Evolutionary conservation across 2,888 invertebrate species (phyloP).

Genomic region (Leptinotarsa haldemani): DNA sequence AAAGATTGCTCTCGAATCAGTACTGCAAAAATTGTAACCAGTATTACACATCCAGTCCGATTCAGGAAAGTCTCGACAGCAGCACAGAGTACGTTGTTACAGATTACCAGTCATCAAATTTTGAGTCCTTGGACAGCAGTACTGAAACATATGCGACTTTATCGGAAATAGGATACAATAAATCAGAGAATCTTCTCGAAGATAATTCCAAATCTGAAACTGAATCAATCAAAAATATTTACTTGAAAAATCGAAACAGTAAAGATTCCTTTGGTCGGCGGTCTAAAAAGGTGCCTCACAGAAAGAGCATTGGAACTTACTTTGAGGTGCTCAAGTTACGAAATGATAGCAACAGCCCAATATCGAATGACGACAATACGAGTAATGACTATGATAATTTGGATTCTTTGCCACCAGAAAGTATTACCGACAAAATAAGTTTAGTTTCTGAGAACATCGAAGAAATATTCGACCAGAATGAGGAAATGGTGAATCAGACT

Average conservation of each 20-base stretch:
- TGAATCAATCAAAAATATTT: slow-evolving; percentile 51
- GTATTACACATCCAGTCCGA: slow-evolving; percentile 57
- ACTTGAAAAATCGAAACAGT: slow-evolving; percentile 58
- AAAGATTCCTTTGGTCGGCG: slow-evolving; percentile 57
- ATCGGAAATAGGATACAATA: slow-evolving; percentile 59
- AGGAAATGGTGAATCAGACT: slow-evolving; percentile 64
- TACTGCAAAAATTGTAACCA: slow-evolving; percentile 65
- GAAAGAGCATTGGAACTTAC: slow-evolving; percentile 63
- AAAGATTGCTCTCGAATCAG: slow-evolving; percentile 70
- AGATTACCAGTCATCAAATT: slow-evolving; percentile 63
- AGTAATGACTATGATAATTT: slow-evolving; percentile 66
- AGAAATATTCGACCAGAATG: slow-evolving; percentile 65
- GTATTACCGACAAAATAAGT: slow-evolving; percentile 70
- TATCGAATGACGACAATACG: slow-evolving; percentile 70
- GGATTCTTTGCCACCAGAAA: slow-evolving; percentile 64
- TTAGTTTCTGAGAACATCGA: slow-evolving; percentile 71
- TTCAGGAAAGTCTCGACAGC: slow-evolving; percentile 62
- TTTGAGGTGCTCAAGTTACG: slow-evolving; percentile 64
- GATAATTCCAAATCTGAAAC: slow-evolving; percentile 47
- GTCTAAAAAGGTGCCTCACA: slow-evolving; percentile 57
- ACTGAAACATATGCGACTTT: slow-evolving; percentile 63
- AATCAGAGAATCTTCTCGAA: slow-evolving; percentile 50
- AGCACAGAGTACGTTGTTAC: slow-evolving; percentile 63
- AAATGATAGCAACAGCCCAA: slow-evolving; percentile 62
- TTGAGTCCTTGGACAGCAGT: slow-evolving; percentile 64